A percentile compares a stretch with the other conserved stretches of the same genome.
Evolutionary conservation across 1,140 invertebrate genomes (phyloP).

Genomic region (Caenorhabditis latens): DNA sequence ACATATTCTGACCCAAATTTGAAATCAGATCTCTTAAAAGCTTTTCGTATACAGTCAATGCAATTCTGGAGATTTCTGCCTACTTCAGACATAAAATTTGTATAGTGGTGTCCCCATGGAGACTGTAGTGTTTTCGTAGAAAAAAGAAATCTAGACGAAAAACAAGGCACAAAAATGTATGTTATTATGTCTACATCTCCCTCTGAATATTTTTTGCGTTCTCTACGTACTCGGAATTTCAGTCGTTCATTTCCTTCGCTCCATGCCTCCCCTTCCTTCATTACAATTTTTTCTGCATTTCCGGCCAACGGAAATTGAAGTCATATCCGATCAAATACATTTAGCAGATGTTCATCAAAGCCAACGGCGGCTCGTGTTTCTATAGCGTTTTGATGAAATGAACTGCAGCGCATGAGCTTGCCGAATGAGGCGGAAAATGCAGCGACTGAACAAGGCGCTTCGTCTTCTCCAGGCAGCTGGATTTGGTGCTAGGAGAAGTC

Average conservation of each 20-base stretch:
- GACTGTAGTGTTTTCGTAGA: not conserved
- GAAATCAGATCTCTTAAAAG: no score
- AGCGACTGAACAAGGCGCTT: not conserved
- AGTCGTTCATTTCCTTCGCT: not conserved
- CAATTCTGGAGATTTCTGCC: no score
- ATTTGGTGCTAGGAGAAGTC: not conserved
- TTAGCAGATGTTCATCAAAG: slow-evolving; percentile 1
- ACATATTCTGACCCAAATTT: no score
- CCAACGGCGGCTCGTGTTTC: slow-evolving; percentile 1
- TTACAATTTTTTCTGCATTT: slow-evolving; percentile 2
- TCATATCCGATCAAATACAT: slow-evolving; percentile 15
- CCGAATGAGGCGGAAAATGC: not conserved
- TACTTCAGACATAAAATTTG: no score
- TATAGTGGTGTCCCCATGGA: not conserved
- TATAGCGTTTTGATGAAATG: not conserved
- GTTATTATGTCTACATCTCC: not conserved
- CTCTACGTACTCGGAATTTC: not conserved
- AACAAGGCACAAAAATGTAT: not conserved
- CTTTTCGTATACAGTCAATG: no score
- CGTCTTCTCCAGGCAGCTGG: not conserved
- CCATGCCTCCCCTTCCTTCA: not conserved
- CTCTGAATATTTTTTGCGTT: not conserved
- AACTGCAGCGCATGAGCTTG: not conserved
- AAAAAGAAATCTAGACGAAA: not conserved
- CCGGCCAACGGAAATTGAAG: slow-evolving; percentile 20